Evolutionary conservation across 2,888 invertebrate species (phyloP).

Genomic region (Melieria picta): DNA sequence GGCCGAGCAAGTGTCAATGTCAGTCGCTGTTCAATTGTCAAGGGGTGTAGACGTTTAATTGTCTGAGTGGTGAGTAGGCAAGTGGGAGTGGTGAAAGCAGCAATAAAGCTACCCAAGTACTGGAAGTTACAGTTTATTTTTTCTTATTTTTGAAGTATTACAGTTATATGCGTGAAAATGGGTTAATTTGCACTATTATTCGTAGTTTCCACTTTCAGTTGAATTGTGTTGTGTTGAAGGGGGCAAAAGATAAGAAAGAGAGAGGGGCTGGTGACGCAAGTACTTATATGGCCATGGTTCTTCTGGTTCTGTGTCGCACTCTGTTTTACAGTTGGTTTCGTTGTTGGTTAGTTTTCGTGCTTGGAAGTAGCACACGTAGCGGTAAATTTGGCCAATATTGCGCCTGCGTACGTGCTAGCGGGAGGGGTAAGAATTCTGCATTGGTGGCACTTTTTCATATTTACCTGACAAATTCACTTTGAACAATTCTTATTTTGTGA

Average conservation of each 20-base stretch:
- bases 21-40: constrained; percentile 38
- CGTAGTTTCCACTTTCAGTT: too few relatives aligned
- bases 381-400: background rate
- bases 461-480: background rate
- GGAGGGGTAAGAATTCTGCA: background rate
- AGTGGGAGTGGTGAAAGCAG: too few relatives aligned
- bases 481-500: constrained; percentile 12
- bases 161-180: too few relatives aligned
- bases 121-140: too few relatives aligned
- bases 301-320: background rate
- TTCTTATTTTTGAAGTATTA: too few relatives aligned
- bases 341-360: background rate
- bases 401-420: background rate
- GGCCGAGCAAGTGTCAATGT: constrained; percentile 23
- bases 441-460: constrained; percentile 1
- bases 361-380: constrained; percentile 28
- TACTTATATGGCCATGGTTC: too few relatives aligned
- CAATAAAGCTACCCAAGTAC: too few relatives aligned
- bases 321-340: background rate
- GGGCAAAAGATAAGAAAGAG: too few relatives aligned
- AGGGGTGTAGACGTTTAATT: constrained; percentile 33
- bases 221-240: too few relatives aligned
- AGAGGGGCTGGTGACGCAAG: too few relatives aligned
- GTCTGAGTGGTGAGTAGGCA: constrained; percentile 14
- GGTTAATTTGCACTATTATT: too few relatives aligned